A percentile compares a stretch with the other conserved stretches of the same genome.
Evolutionary conservation across 2,888 invertebrate species (phyloP).

Genomic region (Adela reaumurella): DNA sequence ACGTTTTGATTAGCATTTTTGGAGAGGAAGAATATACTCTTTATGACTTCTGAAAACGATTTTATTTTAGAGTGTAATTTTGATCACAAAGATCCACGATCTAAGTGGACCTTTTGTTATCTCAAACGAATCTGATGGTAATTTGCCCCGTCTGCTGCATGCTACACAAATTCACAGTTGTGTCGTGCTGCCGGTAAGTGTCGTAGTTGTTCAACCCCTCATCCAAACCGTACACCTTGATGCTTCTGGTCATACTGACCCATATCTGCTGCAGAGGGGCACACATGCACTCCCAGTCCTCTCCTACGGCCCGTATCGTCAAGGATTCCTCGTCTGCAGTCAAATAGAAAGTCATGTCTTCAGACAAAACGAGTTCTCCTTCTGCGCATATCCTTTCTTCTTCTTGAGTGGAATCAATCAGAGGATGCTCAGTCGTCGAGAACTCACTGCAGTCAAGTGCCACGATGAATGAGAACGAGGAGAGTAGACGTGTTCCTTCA

Average conservation of each 20-base stretch:
- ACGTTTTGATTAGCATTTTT: no score
- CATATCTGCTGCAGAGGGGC: conserved; percentile 16
- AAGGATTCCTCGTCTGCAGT: conserved; percentile 22
- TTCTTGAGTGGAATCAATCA: conserved; percentile 1
- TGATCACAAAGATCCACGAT: no score
- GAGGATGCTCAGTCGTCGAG: no score
- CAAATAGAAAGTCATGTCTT: conserved; percentile 23
- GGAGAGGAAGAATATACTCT: no score
- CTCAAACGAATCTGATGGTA: no score
- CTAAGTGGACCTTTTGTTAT: no score
- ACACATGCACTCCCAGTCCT: conserved; percentile 24
- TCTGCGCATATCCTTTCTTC: conserved; percentile 18
- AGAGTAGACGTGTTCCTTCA: conserved; percentile 25
- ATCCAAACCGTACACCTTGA: conserved; percentile 34
- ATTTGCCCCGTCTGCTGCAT: conserved; percentile 10
- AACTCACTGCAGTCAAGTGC: conserved; percentile 34
- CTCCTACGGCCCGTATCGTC: conserved; percentile 20
- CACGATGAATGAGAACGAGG: conserved; percentile 26
- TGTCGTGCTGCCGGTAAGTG: conserved; percentile 19
- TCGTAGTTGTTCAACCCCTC: conserved; percentile 38
- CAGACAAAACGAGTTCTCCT: conserved; percentile 27
- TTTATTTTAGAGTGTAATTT: no score
- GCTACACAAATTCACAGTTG: conserved; percentile 25
- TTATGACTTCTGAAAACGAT: no score
- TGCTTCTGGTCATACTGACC: conserved; percentile 20